Conservation (phyloP, 1,140 invertebrate species). For the Dreissena polymorpha region DNA sequence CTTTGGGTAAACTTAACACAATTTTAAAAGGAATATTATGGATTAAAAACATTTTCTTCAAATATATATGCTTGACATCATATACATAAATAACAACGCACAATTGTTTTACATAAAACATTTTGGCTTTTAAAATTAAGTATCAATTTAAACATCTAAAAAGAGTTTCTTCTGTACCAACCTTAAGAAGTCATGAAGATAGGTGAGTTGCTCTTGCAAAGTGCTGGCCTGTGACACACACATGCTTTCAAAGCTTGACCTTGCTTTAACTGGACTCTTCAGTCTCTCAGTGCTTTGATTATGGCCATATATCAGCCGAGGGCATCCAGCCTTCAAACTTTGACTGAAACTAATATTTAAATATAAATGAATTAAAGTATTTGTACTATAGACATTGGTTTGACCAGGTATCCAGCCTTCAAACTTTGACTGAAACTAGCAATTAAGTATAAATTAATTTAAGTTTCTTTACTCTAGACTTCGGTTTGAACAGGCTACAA, state of each 20-base stretch:
- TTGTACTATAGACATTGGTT: too few species aligned
- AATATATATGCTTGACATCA: not conserved
- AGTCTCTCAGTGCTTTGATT: not conserved
- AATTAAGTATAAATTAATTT: too few species aligned
- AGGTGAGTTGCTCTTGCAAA: conserved; percentile 51
- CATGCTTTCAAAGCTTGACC: conserved; percentile 65
- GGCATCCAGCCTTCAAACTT: conserved; percentile 11
- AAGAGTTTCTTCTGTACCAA: too few species aligned
- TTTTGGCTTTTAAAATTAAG: too few species aligned
- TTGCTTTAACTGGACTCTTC: conserved; percentile 36
- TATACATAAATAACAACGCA: too few species aligned
- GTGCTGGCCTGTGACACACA: conserved; percentile 65
- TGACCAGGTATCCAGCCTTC: too few species aligned
- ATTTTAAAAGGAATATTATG: not conserved
- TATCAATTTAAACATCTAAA: too few species aligned
- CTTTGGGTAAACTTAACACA: not conserved
- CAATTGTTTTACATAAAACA: too few species aligned
- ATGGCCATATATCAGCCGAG: not conserved
- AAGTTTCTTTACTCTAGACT: too few species aligned
- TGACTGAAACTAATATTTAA: conserved; percentile 1
- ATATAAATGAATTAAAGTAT: too few species aligned
- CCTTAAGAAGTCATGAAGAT: conserved; percentile 29
- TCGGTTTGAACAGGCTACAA: too few species aligned
- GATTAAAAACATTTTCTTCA: not conserved
- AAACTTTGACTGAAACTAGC: too few species aligned